Base-by-base conservation (phyloP, 2,888 invertebrate species). In the Microdon myrmicae region DNA sequence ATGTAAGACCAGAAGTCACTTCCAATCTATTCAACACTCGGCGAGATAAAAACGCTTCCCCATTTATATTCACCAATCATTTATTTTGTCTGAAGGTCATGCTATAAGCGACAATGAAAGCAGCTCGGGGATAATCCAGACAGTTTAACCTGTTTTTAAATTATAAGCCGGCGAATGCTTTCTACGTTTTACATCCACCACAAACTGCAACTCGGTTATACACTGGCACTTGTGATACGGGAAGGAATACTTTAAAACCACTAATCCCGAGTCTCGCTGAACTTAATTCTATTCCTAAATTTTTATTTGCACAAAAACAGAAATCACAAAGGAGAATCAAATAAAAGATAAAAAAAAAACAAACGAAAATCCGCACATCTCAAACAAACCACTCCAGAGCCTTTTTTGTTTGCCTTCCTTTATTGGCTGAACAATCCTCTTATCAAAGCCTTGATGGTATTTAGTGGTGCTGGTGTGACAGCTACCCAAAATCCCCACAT, bases 401-500 rank as follows among this genome's bases (percentile, higher is more conserved):
- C 38, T 43, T 31, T 29, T 38, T 43, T 39, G 39, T 29, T 13
- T 13, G 6, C 1, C 16, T 29, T 38, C 19, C 12, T 37, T 35
- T 16, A 39, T 39, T 61, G 45, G 23, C 23, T 34, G 39, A 56
- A 45, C 56, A 64, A 64, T 64, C 61, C 61, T 64, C 56, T 64
- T 64, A 51, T 45, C 56, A 47, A 56, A 45, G 56, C 45, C 56
- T 45, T 64, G 56, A 56, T 51, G 56, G 51, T 41, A 45, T 64
- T 64, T 51, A 51, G 61, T 49, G 56, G 51, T 51, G n/a, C n/a
- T n/a, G 56, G 45, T 35, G 56, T 51, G 56, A 61, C 55, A 55
- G 49, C 39, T 48, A 37, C 35, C 51, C 31, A 37, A 45, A 56
- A 45, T 44, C 49, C 55, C 9, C 38, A n/a, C n/a, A 48, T n/a